These are phyloP conservation scores for Pachymerium ferrugineum DNA, from an alignment of 2,888 invertebrate species.

Conservation along the genomic window DNA sequence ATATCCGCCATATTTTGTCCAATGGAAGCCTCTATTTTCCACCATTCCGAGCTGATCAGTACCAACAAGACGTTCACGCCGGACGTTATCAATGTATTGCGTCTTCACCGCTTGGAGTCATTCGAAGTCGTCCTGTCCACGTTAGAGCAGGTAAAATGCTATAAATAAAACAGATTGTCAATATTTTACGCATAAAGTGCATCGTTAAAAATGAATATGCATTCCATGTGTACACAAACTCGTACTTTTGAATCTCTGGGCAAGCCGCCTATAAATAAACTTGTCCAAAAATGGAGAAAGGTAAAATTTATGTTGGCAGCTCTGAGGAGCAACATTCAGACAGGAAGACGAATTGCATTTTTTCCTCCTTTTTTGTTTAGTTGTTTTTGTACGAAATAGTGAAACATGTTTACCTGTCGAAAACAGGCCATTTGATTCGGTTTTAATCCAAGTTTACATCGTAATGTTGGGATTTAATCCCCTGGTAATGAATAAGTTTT, in stretches of 20 bases:
- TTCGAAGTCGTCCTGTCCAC: constrained; percentile 25
- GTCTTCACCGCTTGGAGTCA: constrained; percentile 6
- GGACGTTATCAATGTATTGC: constrained; percentile 27
- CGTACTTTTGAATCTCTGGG: too few species aligned
- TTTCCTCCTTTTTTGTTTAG: too few species aligned
- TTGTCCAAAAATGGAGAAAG: too few species aligned
- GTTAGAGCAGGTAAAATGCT: constrained; percentile 22
- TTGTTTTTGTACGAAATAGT: too few species aligned
- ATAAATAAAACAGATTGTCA: neutral
- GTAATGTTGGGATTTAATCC: neutral
- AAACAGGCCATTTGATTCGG: too few species aligned
- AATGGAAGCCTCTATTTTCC: constrained; percentile 27
- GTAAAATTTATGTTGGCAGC: too few species aligned
- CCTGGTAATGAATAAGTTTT: neutral
- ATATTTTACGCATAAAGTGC: neutral
- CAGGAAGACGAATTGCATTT: too few species aligned
- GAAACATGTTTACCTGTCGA: too few species aligned
- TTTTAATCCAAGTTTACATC: neutral
- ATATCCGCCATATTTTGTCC: neutral
- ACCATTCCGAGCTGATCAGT: constrained; percentile 5
- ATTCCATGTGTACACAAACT: too few species aligned
- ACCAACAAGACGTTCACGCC: constrained; percentile 27
- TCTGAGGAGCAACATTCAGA: too few species aligned
- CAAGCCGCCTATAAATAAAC: too few species aligned
- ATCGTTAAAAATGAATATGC: too few species aligned